Percentiles rank a stretch among this genome's conserved stretches.
phyloP scores from a whole-genome alignment of 2,113 vertebrate genomes.

The Acanthisitta chloris region DNA sequence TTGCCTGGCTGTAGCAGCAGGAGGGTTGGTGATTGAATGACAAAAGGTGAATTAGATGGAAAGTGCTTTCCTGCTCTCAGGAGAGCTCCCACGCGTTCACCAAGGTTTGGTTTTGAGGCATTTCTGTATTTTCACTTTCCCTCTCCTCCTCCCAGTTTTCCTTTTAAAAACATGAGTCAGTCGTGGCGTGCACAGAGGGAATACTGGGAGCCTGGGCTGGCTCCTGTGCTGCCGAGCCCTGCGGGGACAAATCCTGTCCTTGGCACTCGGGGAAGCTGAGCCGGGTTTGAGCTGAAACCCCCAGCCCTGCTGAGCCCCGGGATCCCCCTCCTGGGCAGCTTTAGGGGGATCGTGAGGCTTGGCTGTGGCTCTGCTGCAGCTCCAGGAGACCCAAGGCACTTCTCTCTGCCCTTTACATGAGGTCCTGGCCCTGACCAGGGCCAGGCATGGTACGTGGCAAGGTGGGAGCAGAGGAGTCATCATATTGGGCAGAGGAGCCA shows the following conservation, averaged over 20 bases:
- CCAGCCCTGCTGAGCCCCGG: not conserved
- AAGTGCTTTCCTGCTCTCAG: not conserved
- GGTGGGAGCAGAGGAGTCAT: not conserved
- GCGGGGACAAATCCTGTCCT: not conserved
- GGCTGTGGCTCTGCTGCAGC: not conserved
- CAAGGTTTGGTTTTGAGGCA: not conserved
- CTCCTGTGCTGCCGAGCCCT: not conserved
- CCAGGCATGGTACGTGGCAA: accelerated
- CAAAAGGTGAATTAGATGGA: not conserved
- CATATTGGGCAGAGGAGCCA: not conserved
- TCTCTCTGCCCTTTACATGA: not conserved
- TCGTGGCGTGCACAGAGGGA: not conserved
- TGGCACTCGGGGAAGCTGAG: not conserved
- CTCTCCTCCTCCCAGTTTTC: not conserved
- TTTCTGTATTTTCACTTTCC: not conserved
- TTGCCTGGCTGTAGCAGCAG: not conserved
- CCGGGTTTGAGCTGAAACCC: not conserved
- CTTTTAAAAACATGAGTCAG: not conserved
- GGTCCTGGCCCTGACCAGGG: not conserved
- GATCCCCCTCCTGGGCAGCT: not conserved
- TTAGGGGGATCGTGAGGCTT: not conserved
- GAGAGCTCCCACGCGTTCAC: not conserved
- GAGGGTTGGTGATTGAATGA: not conserved
- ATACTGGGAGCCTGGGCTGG: not conserved
- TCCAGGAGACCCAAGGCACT: no score